Conservation (phyloP, 2,113 vertebrate genomes). For the Tautogolabrus adspersus region DNA sequence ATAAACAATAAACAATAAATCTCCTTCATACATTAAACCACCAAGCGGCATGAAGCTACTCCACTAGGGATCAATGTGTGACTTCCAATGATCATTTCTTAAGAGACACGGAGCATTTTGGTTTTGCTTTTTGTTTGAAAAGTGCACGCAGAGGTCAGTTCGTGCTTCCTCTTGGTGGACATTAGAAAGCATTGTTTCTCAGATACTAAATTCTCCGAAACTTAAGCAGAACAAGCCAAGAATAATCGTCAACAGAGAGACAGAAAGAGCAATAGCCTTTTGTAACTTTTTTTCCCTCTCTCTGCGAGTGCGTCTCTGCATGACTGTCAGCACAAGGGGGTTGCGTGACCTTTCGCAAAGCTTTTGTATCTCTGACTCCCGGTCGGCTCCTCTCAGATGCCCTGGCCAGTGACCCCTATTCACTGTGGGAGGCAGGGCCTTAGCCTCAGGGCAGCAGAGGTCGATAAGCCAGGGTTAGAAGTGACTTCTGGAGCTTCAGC, state of each 20-base stretch:
- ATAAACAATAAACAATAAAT: no score
- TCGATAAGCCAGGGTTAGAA: conserved; percentile 42
- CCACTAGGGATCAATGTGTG: conserved; percentile 8
- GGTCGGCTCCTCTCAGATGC: conserved; percentile 34
- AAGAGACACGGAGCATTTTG: not conserved
- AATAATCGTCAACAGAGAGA: not conserved
- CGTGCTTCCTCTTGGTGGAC: not conserved
- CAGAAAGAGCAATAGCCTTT: conserved; percentile 37
- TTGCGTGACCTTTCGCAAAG: conserved; percentile 51
- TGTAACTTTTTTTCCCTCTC: conserved; percentile 8
- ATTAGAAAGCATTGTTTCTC: not conserved
- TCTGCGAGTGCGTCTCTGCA: conserved; percentile 26
- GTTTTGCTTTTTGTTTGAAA: not conserved
- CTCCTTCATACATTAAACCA: not conserved
- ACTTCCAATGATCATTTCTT: conserved; percentile 6
- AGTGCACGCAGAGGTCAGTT: not conserved
- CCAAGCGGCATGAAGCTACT: conserved; percentile 2
- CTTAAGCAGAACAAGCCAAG: conserved; percentile 12
- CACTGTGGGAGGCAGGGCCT: conserved; percentile 36
- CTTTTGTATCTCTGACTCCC: conserved; percentile 26
- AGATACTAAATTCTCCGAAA: conserved; percentile 14
- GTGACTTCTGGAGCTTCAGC: conserved; percentile 28
- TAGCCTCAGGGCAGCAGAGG: conserved; percentile 17
- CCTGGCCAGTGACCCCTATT: conserved; percentile 39
- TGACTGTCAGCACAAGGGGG: conserved; percentile 25